These are phyloP conservation scores for Anabas testudineus DNA, from an alignment of 2,797 vertebrate species.

Conservation along the genomic window DNA sequence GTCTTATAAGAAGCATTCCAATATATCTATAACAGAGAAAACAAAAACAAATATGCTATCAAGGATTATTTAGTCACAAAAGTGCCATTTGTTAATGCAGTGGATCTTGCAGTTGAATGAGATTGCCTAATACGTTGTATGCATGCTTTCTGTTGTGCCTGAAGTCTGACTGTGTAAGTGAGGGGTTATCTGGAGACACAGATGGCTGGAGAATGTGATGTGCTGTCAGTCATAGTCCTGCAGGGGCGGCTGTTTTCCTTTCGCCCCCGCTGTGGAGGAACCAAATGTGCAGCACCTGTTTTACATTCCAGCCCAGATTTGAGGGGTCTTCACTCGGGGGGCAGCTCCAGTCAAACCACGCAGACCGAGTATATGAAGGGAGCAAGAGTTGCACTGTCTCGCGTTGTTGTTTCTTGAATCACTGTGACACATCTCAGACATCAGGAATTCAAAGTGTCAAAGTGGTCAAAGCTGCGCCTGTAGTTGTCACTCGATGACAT, in stretches of 20 bases:
- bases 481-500: neutral
- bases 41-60: constrained; percentile 12
- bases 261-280: constrained; percentile 64
- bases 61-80: neutral
- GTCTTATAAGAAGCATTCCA: constrained; percentile 20
- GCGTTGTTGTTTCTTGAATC: constrained; percentile 21
- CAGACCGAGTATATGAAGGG: constrained; percentile 44
- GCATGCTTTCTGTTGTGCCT: constrained; percentile 47
- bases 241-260: constrained; percentile 78
- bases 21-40: constrained; percentile 1
- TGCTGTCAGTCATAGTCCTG: constrained; percentile 77
- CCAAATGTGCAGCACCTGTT: constrained; percentile 84
- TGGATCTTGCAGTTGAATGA: constrained; percentile 1
- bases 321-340: constrained; percentile 51
- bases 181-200: constrained; percentile 75
- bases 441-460: constrained; percentile 4
- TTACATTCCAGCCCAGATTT: constrained; percentile 78
- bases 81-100: neutral
- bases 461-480: neutral
- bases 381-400: constrained; percentile 19
- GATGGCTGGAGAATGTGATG: constrained; percentile 81
- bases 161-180: constrained; percentile 45
- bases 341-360: constrained; percentile 45
- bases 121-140: constrained; percentile 10
- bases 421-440: neutral